Evolutionary conservation across 2,113 vertebrate genomes (phyloP), one percentile per base, ranked within the genome.

Genomic region (Neoarius graeffei): DNA sequence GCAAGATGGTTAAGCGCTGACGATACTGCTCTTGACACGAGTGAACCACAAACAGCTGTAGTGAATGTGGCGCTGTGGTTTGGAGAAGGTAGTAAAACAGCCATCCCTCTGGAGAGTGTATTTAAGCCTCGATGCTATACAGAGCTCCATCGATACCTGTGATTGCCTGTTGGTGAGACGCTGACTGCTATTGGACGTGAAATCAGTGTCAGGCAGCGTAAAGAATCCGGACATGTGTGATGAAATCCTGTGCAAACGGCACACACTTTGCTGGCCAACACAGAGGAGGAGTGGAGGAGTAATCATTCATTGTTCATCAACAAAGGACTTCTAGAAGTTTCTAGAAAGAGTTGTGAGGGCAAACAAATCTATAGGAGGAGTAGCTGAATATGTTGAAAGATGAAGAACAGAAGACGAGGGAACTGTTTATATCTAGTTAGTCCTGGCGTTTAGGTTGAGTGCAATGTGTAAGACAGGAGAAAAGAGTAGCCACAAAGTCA

Each of bases 211-310:
- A 23, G 90, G 71, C 56, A 42, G 50, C 54, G 7, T 64, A 25
- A 87, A 54, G 62, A 87, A 48, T 69, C 54, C 23, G 25, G 54
- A 52, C 15, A 2, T 60, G 76, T 81, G 89, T 95, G 94, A 94
- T 93, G 93, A 95, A 94, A 94, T 93, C 90, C 93, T 89, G 92
- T 94, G 93, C 91, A 94, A 94, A 94, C 87, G 85, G 91, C 77
- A 64, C 56, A 80, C 52, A 23, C 81, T 84, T 42, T 60, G 85
- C 80, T 74, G 90, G 80, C 89, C 86, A 89, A 91, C 89, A 35
- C 35, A 91, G 89, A 91, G 86, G 48, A 79, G 76, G 48, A 25
- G 48, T 5, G 20, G n/a, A 48, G 71, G 73, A 25, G 48, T 52
- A 50, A 76, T 76, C 23, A 25, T 56, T 56, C 13, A 17, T 27